Evolutionary conservation across 2,888 invertebrate species (phyloP), one percentile per base, ranked within the genome.

Genomic region (Trissonchulus sp.): DNA sequence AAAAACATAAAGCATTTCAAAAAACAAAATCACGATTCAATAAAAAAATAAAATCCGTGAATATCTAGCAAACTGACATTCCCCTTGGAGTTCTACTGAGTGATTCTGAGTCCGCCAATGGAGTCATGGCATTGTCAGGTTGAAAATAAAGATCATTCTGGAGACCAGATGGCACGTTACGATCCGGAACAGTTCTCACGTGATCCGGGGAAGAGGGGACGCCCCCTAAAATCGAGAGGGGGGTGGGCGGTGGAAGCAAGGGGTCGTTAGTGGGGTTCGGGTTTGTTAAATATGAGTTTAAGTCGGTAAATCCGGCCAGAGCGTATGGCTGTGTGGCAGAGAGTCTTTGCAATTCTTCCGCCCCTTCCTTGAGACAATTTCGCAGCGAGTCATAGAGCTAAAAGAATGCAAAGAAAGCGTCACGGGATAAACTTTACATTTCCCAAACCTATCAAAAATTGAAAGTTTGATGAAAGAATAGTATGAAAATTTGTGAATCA

Each of bases 41-140:
- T n/a, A n/a, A n/a, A n/a, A n/a, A n/a, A n/a, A n/a, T n/a, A n/a
- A n/a, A n/a, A n/a, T n/a, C n/a, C n/a, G n/a, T n/a, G n/a, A n/a
- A n/a, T n/a, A n/a, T n/a, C n/a, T n/a, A 48, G 48, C 48, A 48
- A 48, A 48, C 48, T 23, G 48, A 48, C 48, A 48, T 48, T 48
- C 48, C 48, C 48, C 48, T 48, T 15, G 8, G 8, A 48, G 48
- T 48, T 48, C 48, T 8, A 48, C 48, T 48, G 48, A 23, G 48
- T 23, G 48, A 48, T 23, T 15, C 23, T 48, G 8, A 8, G 8
- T 48, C 48, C 48, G 48, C 8, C 8, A 48, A 48, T 15, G 48
- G 48, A 15, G 48, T 48, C 8, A n/a, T n/a, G n/a, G n/a, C n/a
- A n/a, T n/a, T n/a, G n/a, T n/a, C n/a, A n/a, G 8, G 8, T 23